phyloP scores from a whole-genome alignment of 2,113 vertebrate genomes.

The Microcebus murinus region DNA sequence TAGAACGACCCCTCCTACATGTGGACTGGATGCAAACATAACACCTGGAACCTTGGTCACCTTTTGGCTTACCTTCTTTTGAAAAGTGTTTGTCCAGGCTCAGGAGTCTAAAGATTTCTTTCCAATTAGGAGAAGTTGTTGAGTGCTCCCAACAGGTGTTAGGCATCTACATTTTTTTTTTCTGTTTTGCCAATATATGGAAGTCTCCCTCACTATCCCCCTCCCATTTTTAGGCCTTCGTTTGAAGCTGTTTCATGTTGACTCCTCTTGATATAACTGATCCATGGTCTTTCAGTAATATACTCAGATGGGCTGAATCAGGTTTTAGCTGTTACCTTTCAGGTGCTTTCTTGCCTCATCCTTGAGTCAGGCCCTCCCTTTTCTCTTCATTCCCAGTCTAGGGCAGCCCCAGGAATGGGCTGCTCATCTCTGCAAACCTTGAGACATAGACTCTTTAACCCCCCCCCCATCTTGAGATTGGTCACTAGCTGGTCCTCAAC shows the following conservation, averaged over 20 bases:
- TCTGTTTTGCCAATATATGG: background rate
- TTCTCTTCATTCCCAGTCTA: background rate
- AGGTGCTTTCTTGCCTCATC: background rate
- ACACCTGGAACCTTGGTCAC: rapidly evolving
- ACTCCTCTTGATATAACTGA: background rate
- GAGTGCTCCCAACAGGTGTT: background rate
- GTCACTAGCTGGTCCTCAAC: background rate
- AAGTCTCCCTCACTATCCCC: rapidly evolving
- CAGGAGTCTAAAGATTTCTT: background rate
- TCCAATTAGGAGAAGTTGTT: background rate
- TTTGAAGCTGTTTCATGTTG: background rate
- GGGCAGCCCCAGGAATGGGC: background rate
- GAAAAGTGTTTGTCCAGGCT: background rate
- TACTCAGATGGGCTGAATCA: background rate
- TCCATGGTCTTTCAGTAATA: background rate
- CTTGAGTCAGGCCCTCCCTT: background rate
- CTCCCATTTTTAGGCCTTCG: background rate
- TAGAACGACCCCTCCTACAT: background rate
- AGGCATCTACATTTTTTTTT: background rate
- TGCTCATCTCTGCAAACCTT: background rate
- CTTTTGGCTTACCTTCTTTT: background rate
- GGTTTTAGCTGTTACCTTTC: background rate
- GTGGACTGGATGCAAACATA: background rate
- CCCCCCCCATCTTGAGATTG: background rate
- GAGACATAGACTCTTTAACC: background rate